Evolutionary conservation across 2,888 invertebrate species (phyloP).

Genomic region (Lumbricus terrestris): DNA sequence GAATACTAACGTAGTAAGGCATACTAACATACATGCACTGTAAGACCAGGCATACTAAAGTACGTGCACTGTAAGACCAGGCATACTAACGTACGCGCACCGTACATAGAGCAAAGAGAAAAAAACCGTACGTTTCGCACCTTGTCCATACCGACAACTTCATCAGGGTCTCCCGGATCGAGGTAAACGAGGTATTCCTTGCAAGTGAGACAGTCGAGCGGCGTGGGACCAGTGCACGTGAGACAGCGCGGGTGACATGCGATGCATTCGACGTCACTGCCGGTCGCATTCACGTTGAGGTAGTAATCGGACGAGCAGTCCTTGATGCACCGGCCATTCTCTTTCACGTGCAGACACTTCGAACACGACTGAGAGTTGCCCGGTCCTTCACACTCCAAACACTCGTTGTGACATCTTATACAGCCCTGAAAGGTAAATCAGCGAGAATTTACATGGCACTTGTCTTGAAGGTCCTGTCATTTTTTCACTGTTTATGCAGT

Average conservation of each 20-base stretch:
- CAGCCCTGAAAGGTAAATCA: background rate
- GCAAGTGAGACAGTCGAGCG: conserved; percentile 44
- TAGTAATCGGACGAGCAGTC: conserved; percentile 8
- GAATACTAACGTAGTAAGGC: too few species aligned
- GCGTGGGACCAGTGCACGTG: conserved; percentile 61
- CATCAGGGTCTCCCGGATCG: conserved; percentile 27
- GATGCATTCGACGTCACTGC: conserved; percentile 69
- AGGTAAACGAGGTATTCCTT: conserved; percentile 49
- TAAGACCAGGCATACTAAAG: too few species aligned
- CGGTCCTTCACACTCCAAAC: background rate
- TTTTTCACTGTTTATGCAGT: too few species aligned
- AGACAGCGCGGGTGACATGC: conserved; percentile 80
- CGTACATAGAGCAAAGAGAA: too few species aligned
- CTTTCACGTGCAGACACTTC: background rate
- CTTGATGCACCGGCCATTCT: background rate
- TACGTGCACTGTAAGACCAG: too few species aligned
- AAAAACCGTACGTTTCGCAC: too few species aligned
- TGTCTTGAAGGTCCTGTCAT: background rate
- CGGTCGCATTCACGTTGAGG: background rate
- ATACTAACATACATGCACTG: too few species aligned
- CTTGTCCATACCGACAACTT: background rate
- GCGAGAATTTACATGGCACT: background rate
- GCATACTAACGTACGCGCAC: too few species aligned
- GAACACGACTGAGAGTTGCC: background rate
- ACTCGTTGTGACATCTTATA: conserved; percentile 10